Percentiles rank a stretch among this genome's conserved stretches.
phyloP scores from a whole-genome alignment of 2,797 vertebrate species.

The Anguilla pacifica region DNA sequence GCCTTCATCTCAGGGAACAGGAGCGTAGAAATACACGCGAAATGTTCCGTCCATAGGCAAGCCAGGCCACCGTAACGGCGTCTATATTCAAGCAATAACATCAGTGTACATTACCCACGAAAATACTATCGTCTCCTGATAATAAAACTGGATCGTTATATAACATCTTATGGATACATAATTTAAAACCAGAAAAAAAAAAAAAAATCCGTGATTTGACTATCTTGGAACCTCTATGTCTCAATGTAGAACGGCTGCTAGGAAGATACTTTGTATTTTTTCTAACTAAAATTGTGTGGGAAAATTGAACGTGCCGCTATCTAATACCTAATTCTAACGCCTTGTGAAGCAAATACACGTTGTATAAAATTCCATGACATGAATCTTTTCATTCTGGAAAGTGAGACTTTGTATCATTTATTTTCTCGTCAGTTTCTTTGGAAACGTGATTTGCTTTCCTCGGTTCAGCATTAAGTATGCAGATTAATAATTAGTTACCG shows the following conservation, averaged over 20 bases:
- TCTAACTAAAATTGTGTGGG: no score
- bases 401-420: not conserved
- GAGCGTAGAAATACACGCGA: conserved; percentile 10
- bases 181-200: no score
- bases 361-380: not conserved
- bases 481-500: not conserved
- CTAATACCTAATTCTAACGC: no score
- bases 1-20: conserved; percentile 43
- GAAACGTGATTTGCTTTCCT: not conserved
- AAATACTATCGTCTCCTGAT: not conserved
- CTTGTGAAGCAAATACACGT: no score
- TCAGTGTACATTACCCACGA: not conserved
- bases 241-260: no score
- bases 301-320: no score
- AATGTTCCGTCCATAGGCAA: not conserved
- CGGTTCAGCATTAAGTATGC: not conserved
- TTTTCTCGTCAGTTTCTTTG: not conserved
- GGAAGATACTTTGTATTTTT: no score
- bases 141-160: not conserved
- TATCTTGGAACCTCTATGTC: no score
- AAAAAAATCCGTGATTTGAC: no score
- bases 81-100: not conserved
- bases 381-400: not conserved
- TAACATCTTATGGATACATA: no score
- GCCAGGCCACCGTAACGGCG: not conserved